phyloP scores from a whole-genome alignment of 2,888 invertebrate species.

The Temnothorax rugatulus region DNA sequence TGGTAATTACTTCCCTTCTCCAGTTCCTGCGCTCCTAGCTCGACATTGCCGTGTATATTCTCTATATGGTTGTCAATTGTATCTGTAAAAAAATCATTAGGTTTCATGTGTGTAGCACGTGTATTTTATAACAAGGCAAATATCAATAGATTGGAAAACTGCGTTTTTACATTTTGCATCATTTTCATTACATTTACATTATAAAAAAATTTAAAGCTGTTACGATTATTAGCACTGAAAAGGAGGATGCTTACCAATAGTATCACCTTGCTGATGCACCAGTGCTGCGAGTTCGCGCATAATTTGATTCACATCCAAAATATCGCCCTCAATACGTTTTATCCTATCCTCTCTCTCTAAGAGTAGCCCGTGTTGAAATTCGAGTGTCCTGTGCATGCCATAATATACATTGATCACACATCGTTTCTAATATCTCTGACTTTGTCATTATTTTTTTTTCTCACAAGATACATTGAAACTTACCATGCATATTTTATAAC shows the following conservation, averaged over 20 bases:
- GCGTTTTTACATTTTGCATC: neutral
- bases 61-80: conserved; percentile 94
- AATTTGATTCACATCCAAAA: conserved; percentile 94
- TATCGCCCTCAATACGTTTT: conserved; percentile 92
- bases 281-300: conserved; percentile 92
- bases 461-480: conserved; percentile 54
- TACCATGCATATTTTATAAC: conserved; percentile 66
- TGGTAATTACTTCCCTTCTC: conserved; percentile 94
- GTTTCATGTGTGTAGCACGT: neutral
- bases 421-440: neutral
- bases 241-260: conserved; percentile 89
- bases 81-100: conserved; percentile 87
- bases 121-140: neutral
- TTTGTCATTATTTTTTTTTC: conserved; percentile 12
- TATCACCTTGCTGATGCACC: conserved; percentile 91
- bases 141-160: neutral
- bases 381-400: conserved; percentile 87
- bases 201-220: neutral
- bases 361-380: conserved; percentile 93
- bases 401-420: conserved; percentile 10
- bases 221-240: conserved; percentile 15
- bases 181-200: neutral
- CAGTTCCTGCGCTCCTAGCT: conserved; percentile 92
- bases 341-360: conserved; percentile 93
- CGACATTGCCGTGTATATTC: conserved; percentile 91